Evolutionary conservation across 2,888 invertebrate species (phyloP).

Genomic region (Apamea epomidion): DNA sequence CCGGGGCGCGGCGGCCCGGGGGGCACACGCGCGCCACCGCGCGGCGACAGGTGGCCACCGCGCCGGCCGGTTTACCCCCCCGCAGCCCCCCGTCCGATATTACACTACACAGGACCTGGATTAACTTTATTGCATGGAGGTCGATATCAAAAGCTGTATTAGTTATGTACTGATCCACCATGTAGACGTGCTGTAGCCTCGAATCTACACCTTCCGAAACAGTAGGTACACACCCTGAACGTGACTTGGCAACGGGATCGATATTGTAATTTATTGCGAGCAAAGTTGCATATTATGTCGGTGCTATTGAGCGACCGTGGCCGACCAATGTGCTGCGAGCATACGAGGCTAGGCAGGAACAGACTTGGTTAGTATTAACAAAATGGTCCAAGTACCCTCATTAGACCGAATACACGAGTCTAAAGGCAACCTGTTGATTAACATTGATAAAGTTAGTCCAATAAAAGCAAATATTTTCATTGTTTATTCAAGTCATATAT

Average conservation of each 20-base stretch:
- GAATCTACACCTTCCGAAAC: slow-evolving; percentile 72
- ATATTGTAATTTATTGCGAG: slow-evolving; percentile 74
- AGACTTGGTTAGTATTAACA: slow-evolving; percentile 12
- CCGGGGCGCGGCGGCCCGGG: slow-evolving; percentile 55
- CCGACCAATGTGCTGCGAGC: slow-evolving; percentile 44
- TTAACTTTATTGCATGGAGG: slow-evolving; percentile 85
- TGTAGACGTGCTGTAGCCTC: slow-evolving; percentile 65
- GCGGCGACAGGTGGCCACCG: slow-evolving; percentile 86
- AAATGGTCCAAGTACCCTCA: slow-evolving; percentile 42
- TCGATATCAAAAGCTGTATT: slow-evolving; percentile 80
- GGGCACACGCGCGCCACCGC: slow-evolving; percentile 75
- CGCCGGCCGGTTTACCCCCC: slow-evolving; percentile 80
- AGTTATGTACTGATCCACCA: slow-evolving; percentile 70
- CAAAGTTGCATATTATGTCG: slow-evolving; percentile 63
- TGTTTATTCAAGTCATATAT: slow-evolving; percentile 65
- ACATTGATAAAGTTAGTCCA: slow-evolving; percentile 59
- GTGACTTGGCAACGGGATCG: slow-evolving; percentile 85
- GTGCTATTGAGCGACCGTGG: slow-evolving; percentile 58
- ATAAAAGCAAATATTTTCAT: slow-evolving; percentile 66
- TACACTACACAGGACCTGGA: slow-evolving; percentile 85
- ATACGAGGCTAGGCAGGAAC: slow-evolving; percentile 29
- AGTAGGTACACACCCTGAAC: slow-evolving; percentile 74
- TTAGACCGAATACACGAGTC: slow-evolving; percentile 36
- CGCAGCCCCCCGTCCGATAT: slow-evolving; percentile 76
- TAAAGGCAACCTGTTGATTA: slow-evolving; percentile 74